Base-by-base conservation (phyloP, 2,113 vertebrate genomes). In the Coturnix japonica region DNA sequence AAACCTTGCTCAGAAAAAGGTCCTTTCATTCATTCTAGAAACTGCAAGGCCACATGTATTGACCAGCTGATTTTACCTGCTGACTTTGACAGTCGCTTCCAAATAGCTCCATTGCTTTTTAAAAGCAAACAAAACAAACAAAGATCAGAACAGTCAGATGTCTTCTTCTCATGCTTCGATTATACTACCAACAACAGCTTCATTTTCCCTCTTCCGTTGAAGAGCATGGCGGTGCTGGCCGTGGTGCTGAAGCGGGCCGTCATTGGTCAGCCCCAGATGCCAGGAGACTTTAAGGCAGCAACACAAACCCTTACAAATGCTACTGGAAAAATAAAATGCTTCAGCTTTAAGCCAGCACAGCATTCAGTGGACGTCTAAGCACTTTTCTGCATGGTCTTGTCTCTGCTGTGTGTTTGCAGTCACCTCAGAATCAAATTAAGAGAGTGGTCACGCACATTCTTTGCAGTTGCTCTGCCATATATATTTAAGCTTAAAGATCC, bases 171-270 rank as follows among this genome's bases (percentile, higher is more conserved):
- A 51, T 19, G 3, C 35, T 49, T 30, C 9, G 21, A 20, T 25
- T 17, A 4, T 26, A 23, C n/a, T 41, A 22, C 18, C 7, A 77
- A 81, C 53, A 56, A 11, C 28, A 9, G 53, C 31, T n/a, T 57
- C 16, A 6, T 18, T n/a, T 57, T n/a, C 54, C 54, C 7, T 19
- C 54, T n/a, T n/a, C 31, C n/a, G n/a, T n/a, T n/a, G n/a, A n/a
- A n/a, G n/a, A n/a, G n/a, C n/a, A n/a, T 15, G 11, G 39, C n/a
- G 8, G 83, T 61, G 19, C 93, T 96, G 95, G 43, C 92, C 90
- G 2, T 81, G 92, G 95, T 96, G 87, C 96, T 97, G 95, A 95
- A 60, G 4, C 63, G 9, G n/a, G n/a, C 63, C 53, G 20, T 4
- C 6, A 25, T 25, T 56, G 37, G 31, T 31, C 54, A 18, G 30